Base-by-base conservation (phyloP, 2,888 invertebrate species). In the Penaeus monodon region DNA sequence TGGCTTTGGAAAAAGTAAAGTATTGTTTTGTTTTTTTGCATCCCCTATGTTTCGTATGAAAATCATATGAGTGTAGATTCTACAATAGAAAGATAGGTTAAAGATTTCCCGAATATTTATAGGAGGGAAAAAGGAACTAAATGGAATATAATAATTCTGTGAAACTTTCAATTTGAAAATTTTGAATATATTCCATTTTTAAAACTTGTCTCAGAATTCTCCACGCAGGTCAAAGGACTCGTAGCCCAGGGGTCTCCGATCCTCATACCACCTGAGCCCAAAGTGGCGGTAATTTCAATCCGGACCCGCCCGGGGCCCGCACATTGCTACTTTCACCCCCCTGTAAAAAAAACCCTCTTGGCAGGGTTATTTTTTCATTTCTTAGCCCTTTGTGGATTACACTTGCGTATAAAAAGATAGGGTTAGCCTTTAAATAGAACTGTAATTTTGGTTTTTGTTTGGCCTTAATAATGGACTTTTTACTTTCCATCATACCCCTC, bases 201-300 rank as follows among this genome's bases (percentile, higher is more conserved):
- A 81, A 66, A 66, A 65, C 64, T 24, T 65, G 64, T 44, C 81
- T 57, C 44, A 79, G 29, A 29, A 14, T 68, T 66, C 81, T 29
- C 81, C 81, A 6, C 33, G 29, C 22, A 81, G 66, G 81, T 81
- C 44, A 44, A 81, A 81, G 81, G 81, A 64, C 65, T 33, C 65
- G 22, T n/a, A 2, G 81, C 81, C 68, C 66, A 81, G 66, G 8
- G 65, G 81, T 24, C 24, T 29, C 12, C 4, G 66, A 81, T 65
- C 24, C 24, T n/a, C 22, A 81, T 10, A 17, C 65, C 66, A 10
- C 22, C 4, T 22, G n/a, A 44, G 22, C 68, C 81, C 81, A 81
- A 81, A 10, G 81, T 29, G 12, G 65, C 81, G 20, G 66, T 20
- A 66, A 17, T 38, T 38, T 38, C 64, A 81, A 3, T 29, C 33